Conservation (phyloP, 2,797 vertebrate genomes). For the Epinephelus awoara region DNA sequence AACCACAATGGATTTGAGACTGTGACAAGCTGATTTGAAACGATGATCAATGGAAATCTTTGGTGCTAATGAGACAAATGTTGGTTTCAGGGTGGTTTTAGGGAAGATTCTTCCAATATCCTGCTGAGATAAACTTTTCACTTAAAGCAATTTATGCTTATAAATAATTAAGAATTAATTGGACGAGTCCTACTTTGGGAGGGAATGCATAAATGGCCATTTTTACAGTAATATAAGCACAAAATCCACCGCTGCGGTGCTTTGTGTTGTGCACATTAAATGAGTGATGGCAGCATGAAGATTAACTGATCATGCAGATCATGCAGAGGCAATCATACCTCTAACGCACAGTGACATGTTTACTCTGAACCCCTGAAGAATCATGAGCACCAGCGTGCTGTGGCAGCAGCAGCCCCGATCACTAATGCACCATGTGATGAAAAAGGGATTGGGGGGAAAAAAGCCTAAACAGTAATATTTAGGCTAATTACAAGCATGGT, state of each 20-base stretch:
- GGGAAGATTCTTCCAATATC: slow-evolving; percentile 17
- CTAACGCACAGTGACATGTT: slow-evolving; percentile 66
- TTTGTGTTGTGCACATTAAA: slow-evolving; percentile 23
- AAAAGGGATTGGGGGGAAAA: slow-evolving; percentile 32
- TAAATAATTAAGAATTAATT: slow-evolving; percentile 23
- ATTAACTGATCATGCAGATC: slow-evolving; percentile 59
- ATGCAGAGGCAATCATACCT: slow-evolving; percentile 49
- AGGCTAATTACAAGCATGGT: slow-evolving; percentile 16
- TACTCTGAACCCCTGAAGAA: slow-evolving; percentile 56
- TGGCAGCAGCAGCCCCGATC: slow-evolving; percentile 27
- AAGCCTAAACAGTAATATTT: slow-evolving; percentile 1
- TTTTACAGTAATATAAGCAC: slow-evolving; percentile 12
- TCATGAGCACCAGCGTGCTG: slow-evolving; percentile 29
- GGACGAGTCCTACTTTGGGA: neutral
- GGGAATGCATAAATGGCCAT: neutral
- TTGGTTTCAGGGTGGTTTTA: slow-evolving; percentile 30
- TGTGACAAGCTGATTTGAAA: slow-evolving; percentile 27
- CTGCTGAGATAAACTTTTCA: slow-evolving; percentile 21
- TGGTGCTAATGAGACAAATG: slow-evolving; percentile 34
- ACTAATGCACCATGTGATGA: slow-evolving; percentile 40
- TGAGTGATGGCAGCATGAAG: slow-evolving; percentile 34
- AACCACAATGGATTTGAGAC: slow-evolving; percentile 43
- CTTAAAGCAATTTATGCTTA: slow-evolving; percentile 19
- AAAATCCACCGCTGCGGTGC: slow-evolving; percentile 1
- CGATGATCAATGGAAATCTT: slow-evolving; percentile 45